Conservation (phyloP, 1,140 invertebrate species). For the Drosophila trapezifrons region DNA sequence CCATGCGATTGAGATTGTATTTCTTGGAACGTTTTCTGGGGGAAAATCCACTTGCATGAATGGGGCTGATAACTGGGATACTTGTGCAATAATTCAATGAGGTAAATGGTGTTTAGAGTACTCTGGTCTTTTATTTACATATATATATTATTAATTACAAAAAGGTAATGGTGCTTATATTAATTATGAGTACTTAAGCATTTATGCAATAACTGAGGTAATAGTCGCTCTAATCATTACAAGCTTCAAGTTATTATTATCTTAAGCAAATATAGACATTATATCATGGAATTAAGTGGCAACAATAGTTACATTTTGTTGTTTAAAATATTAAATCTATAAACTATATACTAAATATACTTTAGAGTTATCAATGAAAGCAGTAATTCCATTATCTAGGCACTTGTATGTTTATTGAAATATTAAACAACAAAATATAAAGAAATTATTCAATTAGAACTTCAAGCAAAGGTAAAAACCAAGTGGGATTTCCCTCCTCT, state of each 20-base stretch:
- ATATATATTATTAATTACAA: not conserved
- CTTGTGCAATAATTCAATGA: conserved; percentile 5
- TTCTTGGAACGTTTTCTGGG: not conserved
- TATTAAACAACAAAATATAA: too few relatives aligned
- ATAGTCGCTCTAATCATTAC: not conserved
- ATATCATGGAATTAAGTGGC: too few relatives aligned
- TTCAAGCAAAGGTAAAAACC: not conserved
- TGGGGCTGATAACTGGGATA: not conserved
- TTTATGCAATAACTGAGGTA: not conserved
- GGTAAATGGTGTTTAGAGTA: not conserved
- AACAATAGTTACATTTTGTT: too few relatives aligned
- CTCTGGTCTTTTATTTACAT: not conserved
- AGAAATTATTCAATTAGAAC: not conserved
- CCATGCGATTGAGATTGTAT: conserved; percentile 1
- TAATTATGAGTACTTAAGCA: not conserved
- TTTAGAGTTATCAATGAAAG: too few relatives aligned
- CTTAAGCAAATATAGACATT: not conserved
- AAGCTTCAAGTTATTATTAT: not conserved
- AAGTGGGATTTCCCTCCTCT: not conserved
- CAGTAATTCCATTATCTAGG: too few relatives aligned
- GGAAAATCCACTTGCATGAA: conserved; percentile 7
- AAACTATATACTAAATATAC: too few relatives aligned
- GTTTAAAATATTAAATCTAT: too few relatives aligned
- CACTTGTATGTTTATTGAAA: too few relatives aligned
- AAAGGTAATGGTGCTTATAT: not conserved